Percentiles rank a stretch among this genome's conserved stretches.
Conservation (phyloP, 2,888 invertebrate genomes). For the Archips xylosteana region DNA sequence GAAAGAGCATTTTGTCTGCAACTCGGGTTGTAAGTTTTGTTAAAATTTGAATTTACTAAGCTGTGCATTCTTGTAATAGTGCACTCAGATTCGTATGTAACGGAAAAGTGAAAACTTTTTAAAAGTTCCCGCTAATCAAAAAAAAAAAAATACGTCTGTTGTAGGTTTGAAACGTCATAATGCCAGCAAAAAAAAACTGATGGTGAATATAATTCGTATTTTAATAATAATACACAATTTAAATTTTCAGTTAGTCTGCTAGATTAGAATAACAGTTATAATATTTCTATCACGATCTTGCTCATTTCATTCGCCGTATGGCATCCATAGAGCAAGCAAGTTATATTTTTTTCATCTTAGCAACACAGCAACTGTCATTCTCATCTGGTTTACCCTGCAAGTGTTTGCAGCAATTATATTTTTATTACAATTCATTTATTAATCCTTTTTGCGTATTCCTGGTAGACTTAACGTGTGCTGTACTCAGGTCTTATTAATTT, state of each 20-base stretch:
- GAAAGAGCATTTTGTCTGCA: constrained; percentile 72
- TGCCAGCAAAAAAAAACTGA: not conserved
- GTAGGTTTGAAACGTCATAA: not conserved
- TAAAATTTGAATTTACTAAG: constrained; percentile 72
- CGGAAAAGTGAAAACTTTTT: constrained; percentile 32
- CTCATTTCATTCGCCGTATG: no score
- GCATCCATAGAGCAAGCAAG: not conserved
- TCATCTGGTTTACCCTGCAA: constrained; percentile 63
- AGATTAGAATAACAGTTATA: no score
- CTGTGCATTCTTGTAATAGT: constrained; percentile 59
- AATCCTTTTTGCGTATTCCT: constrained; percentile 54
- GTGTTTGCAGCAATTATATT: constrained; percentile 61
- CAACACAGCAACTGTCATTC: constrained; percentile 58
- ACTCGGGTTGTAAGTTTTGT: constrained; percentile 74
- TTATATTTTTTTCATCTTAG: not conserved
- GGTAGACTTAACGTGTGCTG: constrained; percentile 48
- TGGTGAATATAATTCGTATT: no score
- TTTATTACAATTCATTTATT: constrained; percentile 63
- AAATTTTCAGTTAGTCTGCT: no score
- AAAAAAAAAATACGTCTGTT: not conserved
- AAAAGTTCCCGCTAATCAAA: constrained; percentile 44
- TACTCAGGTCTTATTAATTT: constrained; percentile 50
- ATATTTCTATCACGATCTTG: no score
- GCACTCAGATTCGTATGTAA: constrained; percentile 34
- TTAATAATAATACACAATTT: no score